Percentiles rank a stretch among this genome's conserved stretches.
Evolutionary conservation across 1,140 invertebrate genomes (phyloP).

Genomic region (Gryllus bimaculatus): DNA sequence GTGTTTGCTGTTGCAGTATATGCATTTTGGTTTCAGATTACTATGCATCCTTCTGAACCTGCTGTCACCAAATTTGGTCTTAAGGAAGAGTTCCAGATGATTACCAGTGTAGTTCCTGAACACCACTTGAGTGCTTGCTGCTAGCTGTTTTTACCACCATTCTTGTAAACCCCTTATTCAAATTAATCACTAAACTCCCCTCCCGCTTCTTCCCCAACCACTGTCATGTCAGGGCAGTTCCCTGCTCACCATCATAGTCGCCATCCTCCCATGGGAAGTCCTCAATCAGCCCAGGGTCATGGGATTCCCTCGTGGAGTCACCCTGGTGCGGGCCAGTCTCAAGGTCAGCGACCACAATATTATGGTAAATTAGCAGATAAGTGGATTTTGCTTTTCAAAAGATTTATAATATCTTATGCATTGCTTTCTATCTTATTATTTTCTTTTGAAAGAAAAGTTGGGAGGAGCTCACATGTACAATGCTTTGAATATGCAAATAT

Average conservation of each 20-base stretch:
- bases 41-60: too few relatives aligned
- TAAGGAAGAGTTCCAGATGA: too few relatives aligned
- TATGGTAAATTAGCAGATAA: too few relatives aligned
- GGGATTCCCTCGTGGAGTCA: constrained; percentile 14
- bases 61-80: too few relatives aligned
- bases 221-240: constrained; percentile 20
- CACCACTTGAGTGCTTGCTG: background rate
- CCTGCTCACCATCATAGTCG: constrained; percentile 19
- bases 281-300: constrained; percentile 13
- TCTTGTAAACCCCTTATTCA: constrained; percentile 12
- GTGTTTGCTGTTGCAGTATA: too few relatives aligned
- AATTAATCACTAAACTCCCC: constrained; percentile 10
- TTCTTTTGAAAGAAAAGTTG: too few relatives aligned
- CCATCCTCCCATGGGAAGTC: constrained; percentile 12
- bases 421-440: too few relatives aligned
- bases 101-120: too few relatives aligned
- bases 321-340: constrained; percentile 7
- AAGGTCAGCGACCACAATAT: too few relatives aligned
- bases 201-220: background rate
- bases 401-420: too few relatives aligned
- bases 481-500: background rate
- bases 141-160: background rate
- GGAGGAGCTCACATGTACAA: background rate
- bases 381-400: too few relatives aligned
- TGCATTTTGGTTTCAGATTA: too few relatives aligned